Evolutionary conservation across 2,797 vertebrate species (phyloP).

Genomic region (Dicrostonyx torquatus): DNA sequence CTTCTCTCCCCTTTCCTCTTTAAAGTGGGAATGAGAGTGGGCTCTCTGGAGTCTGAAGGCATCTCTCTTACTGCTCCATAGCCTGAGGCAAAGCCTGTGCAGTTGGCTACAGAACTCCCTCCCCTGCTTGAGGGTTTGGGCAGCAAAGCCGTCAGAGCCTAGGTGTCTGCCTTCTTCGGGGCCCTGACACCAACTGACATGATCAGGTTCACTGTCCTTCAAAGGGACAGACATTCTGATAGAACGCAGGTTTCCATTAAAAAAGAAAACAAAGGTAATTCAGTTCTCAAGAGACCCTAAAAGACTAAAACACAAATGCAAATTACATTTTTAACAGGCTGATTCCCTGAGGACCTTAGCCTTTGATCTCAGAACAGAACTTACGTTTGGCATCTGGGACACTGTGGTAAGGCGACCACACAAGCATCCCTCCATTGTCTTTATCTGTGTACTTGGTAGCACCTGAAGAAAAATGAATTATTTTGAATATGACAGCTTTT

Average conservation of each 20-base stretch:
- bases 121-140: slow-evolving; percentile 65
- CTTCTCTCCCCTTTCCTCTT: slow-evolving; percentile 72
- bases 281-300: slow-evolving; percentile 49
- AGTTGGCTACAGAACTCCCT: slow-evolving; percentile 67
- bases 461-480: slow-evolving; percentile 86
- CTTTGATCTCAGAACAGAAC: slow-evolving; percentile 75
- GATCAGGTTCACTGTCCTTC: slow-evolving; percentile 67
- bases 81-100: slow-evolving; percentile 70
- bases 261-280: slow-evolving; percentile 60
- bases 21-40: slow-evolving; percentile 65
- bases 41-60: slow-evolving; percentile 68
- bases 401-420: slow-evolving; percentile 96
- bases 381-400: slow-evolving; percentile 95
- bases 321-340: slow-evolving; percentile 47
- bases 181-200: slow-evolving; percentile 70
- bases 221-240: slow-evolving; percentile 71
- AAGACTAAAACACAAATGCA: slow-evolving; percentile 44
- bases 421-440: slow-evolving; percentile 97
- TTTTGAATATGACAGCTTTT: slow-evolving; percentile 69
- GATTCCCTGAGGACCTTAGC: neutral
- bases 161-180: slow-evolving; percentile 71
- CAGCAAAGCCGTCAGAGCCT: slow-evolving; percentile 67
- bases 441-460: slow-evolving; percentile 95
- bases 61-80: slow-evolving; percentile 70
- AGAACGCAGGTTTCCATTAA: slow-evolving; percentile 53